Percentiles rank a stretch among this genome's conserved stretches.
Conservation (phyloP, 1,140 invertebrate genomes). For the Ips typographus region DNA sequence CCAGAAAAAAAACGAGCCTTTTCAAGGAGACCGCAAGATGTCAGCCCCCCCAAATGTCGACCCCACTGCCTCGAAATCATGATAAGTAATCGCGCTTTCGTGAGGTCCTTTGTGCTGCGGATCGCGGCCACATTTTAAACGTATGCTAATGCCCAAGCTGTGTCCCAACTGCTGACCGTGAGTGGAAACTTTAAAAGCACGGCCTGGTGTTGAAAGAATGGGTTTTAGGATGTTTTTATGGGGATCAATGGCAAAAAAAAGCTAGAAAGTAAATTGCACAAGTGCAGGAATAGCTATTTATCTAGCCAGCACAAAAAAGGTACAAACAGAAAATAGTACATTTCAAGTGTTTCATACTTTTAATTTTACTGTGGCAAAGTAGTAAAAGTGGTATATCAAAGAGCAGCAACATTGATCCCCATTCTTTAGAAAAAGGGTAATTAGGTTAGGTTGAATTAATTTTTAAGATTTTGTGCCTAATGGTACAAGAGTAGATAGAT, state of each 20-base stretch:
- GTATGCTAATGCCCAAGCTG: conserved; percentile 49
- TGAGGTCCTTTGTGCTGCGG: conserved; percentile 49
- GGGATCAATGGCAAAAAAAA: neutral
- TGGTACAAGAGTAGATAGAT: too few relatives aligned
- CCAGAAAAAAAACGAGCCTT: conserved; percentile 15
- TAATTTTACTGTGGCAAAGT: too few relatives aligned
- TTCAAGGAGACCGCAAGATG: conserved; percentile 41
- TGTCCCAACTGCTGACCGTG: conserved; percentile 45
- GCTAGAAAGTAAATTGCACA: too few relatives aligned
- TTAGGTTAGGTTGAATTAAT: too few relatives aligned
- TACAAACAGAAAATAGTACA: too few relatives aligned
- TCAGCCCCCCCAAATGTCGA: conserved; percentile 32
- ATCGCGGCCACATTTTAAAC: conserved; percentile 51
- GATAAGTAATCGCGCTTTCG: conserved; percentile 52
- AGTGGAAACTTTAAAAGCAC: conserved; percentile 41
- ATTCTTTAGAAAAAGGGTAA: too few relatives aligned
- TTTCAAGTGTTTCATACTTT: too few relatives aligned
- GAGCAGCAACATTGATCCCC: too few relatives aligned
- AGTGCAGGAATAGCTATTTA: too few relatives aligned
- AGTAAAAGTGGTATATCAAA: too few relatives aligned
- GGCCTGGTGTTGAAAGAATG: conserved; percentile 5
- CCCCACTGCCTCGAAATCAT: conserved; percentile 29
- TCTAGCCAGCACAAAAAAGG: too few relatives aligned
- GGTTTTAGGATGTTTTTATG: conserved; percentile 8
- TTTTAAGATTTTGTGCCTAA: too few relatives aligned